phyloP scores from a whole-genome alignment of 1,140 invertebrate species.

The Berghia stephanieae region DNA sequence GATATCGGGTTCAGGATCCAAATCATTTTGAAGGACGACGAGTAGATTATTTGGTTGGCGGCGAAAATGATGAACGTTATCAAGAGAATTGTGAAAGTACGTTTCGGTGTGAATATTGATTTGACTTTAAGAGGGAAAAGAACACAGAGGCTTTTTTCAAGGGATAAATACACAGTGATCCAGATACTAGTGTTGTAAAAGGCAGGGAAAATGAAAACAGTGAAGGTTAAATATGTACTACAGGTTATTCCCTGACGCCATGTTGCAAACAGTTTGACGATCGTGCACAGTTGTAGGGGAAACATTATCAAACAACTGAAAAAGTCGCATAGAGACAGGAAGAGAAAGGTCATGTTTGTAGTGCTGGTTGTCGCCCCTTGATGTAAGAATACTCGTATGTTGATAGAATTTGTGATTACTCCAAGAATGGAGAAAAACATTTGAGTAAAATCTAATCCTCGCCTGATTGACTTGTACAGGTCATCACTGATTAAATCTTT shows the following conservation, averaged over 20 bases:
- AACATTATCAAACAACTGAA: background rate
- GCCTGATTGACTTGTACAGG: too few relatives aligned
- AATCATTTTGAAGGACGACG: background rate
- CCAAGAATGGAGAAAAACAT: too few relatives aligned
- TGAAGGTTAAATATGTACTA: background rate
- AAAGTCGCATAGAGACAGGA: slow-evolving; percentile 5
- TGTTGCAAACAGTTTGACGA: background rate
- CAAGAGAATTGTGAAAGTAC: background rate
- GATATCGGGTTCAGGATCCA: background rate
- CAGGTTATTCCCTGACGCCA: background rate
- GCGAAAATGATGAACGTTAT: background rate
- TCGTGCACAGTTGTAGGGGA: background rate
- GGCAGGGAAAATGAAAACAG: background rate
- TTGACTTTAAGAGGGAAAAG: slow-evolving; percentile 1
- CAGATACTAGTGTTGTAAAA: slow-evolving; percentile 12
- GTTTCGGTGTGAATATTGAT: background rate
- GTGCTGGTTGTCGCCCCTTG: background rate
- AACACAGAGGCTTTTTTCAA: slow-evolving; percentile 12
- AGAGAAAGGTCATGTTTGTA: background rate
- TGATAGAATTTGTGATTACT: background rate
- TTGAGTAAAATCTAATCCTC: too few relatives aligned
- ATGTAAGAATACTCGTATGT: slow-evolving; percentile 12
- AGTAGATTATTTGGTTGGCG: background rate
- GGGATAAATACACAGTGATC: slow-evolving; percentile 5
- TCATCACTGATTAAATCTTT: too few relatives aligned